Evolutionary conservation across 2,113 vertebrate genomes (phyloP).

Genomic region (Erpornis zantholeuca): DNA sequence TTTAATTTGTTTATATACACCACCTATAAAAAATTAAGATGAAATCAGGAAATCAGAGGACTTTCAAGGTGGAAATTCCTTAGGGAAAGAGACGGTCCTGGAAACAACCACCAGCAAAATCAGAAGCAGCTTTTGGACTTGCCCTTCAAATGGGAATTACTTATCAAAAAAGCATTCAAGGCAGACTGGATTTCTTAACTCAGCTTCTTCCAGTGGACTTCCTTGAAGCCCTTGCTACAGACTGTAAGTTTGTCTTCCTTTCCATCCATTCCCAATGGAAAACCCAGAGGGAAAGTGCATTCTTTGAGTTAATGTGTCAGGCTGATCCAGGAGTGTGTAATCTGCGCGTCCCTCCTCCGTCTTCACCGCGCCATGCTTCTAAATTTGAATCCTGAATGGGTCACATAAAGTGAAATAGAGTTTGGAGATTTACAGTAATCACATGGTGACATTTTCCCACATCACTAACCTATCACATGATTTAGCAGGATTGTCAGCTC

Average conservation of each 20-base stretch:
- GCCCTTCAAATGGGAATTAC: not conserved
- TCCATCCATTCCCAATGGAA: not conserved
- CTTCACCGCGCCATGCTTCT: not conserved
- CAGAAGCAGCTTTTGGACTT: not conserved
- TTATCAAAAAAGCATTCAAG: not conserved
- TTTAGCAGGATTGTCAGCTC: slow-evolving; percentile 53
- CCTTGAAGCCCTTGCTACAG: not conserved
- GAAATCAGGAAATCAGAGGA: not conserved
- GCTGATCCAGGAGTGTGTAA: not conserved
- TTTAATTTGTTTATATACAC: not conserved
- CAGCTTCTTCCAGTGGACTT: not conserved
- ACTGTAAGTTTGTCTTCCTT: not conserved
- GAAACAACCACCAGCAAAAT: not conserved
- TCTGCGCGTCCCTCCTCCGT: not conserved
- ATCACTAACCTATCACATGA: slow-evolving; percentile 44
- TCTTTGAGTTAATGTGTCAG: not conserved
- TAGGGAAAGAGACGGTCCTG: not conserved
- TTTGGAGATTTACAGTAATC: slow-evolving; percentile 51
- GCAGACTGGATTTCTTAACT: not conserved
- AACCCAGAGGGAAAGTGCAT: not conserved
- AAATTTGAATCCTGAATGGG: not conserved
- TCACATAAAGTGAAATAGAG: slow-evolving; percentile 9
- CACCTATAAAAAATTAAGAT: not conserved
- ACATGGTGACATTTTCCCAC: slow-evolving; percentile 50
- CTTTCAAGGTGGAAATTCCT: not conserved